Evolutionary conservation across 2,888 invertebrate species (phyloP), one percentile per base, ranked within the genome.

Genomic region (Trissolcus brochymenae): DNA sequence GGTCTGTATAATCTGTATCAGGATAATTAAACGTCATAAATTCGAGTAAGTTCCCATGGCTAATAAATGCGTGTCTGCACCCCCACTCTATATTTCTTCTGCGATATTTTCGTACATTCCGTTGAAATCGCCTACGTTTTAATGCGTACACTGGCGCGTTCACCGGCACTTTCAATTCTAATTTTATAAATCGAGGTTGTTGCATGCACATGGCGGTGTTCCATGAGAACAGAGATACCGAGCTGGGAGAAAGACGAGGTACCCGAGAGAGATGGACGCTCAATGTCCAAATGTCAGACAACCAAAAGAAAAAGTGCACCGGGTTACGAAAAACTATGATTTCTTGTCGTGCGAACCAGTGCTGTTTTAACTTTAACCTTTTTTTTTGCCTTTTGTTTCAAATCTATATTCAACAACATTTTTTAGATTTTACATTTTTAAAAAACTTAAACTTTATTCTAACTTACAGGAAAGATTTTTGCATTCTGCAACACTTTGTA

Each of bases 91-190:
- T 55, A 59, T 72, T 55, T 62, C 56, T 68, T 56, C 68, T 54
- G 64, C 41, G 76, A 72, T 79, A 79, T 79, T 79, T 79, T 79
- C 76, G 78, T 78, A 76, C 78, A 78, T 76, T 78, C 73, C 73
- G 56, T 62, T 79, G 67, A 79, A 79, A 78, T 79, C 77, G 79
- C 72, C 78, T 79, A 77, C 80, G 77, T 78, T 80, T 76, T 78
- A 65, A 74, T 68, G 71, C 66, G 71, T 62, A 75, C 64, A 73
- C 76, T 78, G 66, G 75, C 77, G 74, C 76, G 62, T 73, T 78
- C 70, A 70, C 73, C 79, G 81, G 76, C 81, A 82, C 81, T 82
- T 82, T 83, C 77, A 73, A 76, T 78, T 82, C 82, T 83, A 82
- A 82, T 82, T 81, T 81, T 83, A 83, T 66, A 74, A 65, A 76